These are phyloP conservation scores for Lobophora halterata DNA, from an alignment of 2,888 invertebrate species.

Conservation along the genomic window DNA sequence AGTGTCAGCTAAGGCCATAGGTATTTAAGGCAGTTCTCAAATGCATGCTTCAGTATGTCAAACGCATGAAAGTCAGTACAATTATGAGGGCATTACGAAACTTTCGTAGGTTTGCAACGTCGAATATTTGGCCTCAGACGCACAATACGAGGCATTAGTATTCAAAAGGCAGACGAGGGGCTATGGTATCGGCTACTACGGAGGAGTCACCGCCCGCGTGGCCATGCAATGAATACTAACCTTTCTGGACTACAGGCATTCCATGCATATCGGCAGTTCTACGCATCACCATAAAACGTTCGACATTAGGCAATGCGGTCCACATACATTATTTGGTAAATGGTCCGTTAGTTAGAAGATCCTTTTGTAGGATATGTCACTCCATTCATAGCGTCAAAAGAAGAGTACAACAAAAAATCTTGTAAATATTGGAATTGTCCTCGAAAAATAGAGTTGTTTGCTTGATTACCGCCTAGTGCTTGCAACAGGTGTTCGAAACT, in stretches of 20 bases:
- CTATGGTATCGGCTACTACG: constrained; percentile 62
- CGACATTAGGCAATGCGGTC: constrained; percentile 63
- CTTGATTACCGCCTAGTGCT: too few relatives aligned
- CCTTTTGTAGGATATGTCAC: constrained; percentile 45
- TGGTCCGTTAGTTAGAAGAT: constrained; percentile 66
- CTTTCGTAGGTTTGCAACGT: constrained; percentile 55
- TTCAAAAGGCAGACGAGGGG: constrained; percentile 57
- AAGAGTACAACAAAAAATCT: constrained; percentile 13
- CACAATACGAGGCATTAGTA: constrained; percentile 70
- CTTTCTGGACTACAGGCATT: constrained; percentile 55
- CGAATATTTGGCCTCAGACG: constrained; percentile 50
- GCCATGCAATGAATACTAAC: constrained; percentile 69
- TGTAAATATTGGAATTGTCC: constrained; percentile 7
- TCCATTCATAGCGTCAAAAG: constrained; percentile 34
- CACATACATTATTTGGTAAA: constrained; percentile 64
- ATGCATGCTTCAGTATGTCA: constrained; percentile 23
- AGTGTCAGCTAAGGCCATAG: too few relatives aligned
- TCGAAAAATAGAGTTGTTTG: too few relatives aligned
- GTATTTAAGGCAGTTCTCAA: constrained; percentile 27
- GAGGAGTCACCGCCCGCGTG: constrained; percentile 72
- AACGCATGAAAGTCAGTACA: constrained; percentile 65
- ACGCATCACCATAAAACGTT: constrained; percentile 57
- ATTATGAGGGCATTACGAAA: constrained; percentile 73
- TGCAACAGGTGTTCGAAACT: constrained; percentile 23
- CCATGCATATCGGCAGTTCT: constrained; percentile 53